Evolutionary conservation across 2,113 vertebrate genomes (phyloP).

Genomic region (Nyctereutes procyonoides): DNA sequence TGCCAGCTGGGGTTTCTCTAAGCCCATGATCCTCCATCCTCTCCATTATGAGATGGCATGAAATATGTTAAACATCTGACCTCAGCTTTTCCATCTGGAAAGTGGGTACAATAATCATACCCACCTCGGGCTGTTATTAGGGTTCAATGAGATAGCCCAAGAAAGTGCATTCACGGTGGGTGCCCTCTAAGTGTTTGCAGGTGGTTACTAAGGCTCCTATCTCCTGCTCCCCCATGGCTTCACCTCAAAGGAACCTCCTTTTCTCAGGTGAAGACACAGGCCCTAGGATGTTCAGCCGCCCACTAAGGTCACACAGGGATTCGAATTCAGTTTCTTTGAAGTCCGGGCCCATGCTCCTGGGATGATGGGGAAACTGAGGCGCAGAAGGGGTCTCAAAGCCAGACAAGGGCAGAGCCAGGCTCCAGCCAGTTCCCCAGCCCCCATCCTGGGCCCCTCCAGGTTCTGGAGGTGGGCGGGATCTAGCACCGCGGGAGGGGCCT

Average conservation of each 20-base stretch:
- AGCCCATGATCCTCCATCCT: not conserved
- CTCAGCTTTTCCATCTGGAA: constrained; percentile 38
- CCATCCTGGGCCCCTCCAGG: constrained; percentile 66
- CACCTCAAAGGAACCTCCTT: not conserved
- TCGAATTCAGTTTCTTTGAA: not conserved
- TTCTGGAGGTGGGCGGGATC: constrained; percentile 23
- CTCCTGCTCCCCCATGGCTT: not conserved
- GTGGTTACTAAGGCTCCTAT: not conserved
- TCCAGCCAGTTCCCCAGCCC: not conserved
- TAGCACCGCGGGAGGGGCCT: constrained; percentile 38
- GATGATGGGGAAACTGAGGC: constrained; percentile 46
- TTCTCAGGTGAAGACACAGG: not conserved
- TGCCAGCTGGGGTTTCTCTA: not conserved
- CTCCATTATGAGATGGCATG: not conserved
- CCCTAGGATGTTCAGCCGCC: not conserved
- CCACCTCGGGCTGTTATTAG: not conserved
- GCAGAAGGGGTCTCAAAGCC: not conserved
- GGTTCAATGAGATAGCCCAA: not conserved
- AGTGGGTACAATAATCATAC: not conserved
- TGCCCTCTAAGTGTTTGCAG: not conserved
- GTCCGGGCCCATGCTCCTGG: not conserved
- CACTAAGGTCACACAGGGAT: not conserved
- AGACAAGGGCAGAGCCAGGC: not conserved
- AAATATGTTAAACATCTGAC: not conserved
- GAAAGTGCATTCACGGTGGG: not conserved